Base-by-base conservation (phyloP, 2,888 invertebrate species). In the Philonicus albiceps region DNA sequence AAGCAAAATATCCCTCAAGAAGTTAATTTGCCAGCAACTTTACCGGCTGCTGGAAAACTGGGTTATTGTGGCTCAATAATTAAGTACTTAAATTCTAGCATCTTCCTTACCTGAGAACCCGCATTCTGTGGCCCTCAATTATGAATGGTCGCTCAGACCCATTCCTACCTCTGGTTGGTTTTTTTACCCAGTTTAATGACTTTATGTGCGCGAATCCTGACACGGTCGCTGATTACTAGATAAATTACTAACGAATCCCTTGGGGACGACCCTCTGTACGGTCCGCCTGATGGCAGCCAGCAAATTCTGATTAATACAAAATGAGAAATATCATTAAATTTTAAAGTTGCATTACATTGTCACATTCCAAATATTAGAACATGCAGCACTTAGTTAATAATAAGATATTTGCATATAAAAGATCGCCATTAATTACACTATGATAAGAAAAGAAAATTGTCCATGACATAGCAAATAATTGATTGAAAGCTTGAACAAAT, bases 251-350 rank as follows among this genome's bases (percentile, higher is more conserved):
- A 84, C 73, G 84, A 84, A 84, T 43, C 84, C 73, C 34, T 22
- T 73, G 84, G 84, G 84, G 40, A 40, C 72, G 30, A 37, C 40
- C 84, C 84, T 73, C 30, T 27, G 22, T 84, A 84, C 22, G 19
- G 31, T 83, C 22, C 22, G 37, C 72, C 37, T 72, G 64, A 11
- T 27, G 72, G 30, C 3, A 84, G 73, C 84, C 19, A 43, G 84
- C 37, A 84, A 73, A 84, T 84, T 84, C 84, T 84, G 84, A 84
- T 84, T 84, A 84, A 73, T 84, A 84, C 84, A 13, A 84, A 84
- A 84, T 84, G 84, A 84, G 84, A 43, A 27, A 30, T 19, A 31
- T 37, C 43, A 72, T 72, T 84, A 84, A 84, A 30, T 84, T 84
- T 84, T 84, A 73, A 81, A 55, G 81, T 19, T 34, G 49, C 64